A percentile compares a stretch with the other conserved stretches of the same genome.
phyloP scores from a whole-genome alignment of 2,888 invertebrate genomes.

The Tanypteryx hageni region DNA sequence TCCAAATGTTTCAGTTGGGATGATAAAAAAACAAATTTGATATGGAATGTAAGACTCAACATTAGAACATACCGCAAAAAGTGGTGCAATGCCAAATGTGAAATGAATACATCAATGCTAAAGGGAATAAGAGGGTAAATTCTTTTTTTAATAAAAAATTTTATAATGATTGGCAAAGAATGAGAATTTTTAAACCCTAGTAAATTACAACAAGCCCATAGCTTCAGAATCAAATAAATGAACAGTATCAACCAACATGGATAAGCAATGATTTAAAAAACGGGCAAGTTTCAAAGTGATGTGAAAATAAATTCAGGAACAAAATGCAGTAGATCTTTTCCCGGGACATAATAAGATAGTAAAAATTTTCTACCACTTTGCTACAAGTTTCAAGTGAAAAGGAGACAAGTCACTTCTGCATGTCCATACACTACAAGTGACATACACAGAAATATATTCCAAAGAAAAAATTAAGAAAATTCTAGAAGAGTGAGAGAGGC shows the following conservation, averaged over 20 bases:
- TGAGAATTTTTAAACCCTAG: constrained; percentile 24
- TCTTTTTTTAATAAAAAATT: constrained; percentile 29
- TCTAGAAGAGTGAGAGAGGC: constrained; percentile 63
- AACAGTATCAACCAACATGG: constrained; percentile 62
- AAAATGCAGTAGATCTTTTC: constrained; percentile 64
- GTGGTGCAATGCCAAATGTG: constrained; percentile 60
- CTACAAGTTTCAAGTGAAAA: constrained; percentile 61
- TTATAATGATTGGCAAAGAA: constrained; percentile 41
- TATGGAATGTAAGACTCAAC: constrained; percentile 57
- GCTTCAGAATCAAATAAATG: constrained; percentile 60
- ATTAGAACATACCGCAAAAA: constrained; percentile 60
- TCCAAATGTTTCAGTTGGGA: constrained; percentile 39
- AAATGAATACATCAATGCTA: constrained; percentile 58
- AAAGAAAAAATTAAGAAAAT: constrained; percentile 59
- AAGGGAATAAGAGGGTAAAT: constrained; percentile 22
- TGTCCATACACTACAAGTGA: constrained; percentile 62
- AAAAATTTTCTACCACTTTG: constrained; percentile 58
- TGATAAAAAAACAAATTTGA: constrained; percentile 55
- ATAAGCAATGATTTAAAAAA: constrained; percentile 61
- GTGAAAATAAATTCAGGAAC: constrained; percentile 62
- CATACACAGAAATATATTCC: constrained; percentile 59
- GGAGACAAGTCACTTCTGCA: constrained; percentile 61
- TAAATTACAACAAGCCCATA: constrained; percentile 57
- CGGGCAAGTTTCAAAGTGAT: constrained; percentile 56
- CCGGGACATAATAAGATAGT: constrained; percentile 45